Base-by-base conservation (phyloP, 2,888 invertebrate genomes). In the Penaeus monodon region DNA sequence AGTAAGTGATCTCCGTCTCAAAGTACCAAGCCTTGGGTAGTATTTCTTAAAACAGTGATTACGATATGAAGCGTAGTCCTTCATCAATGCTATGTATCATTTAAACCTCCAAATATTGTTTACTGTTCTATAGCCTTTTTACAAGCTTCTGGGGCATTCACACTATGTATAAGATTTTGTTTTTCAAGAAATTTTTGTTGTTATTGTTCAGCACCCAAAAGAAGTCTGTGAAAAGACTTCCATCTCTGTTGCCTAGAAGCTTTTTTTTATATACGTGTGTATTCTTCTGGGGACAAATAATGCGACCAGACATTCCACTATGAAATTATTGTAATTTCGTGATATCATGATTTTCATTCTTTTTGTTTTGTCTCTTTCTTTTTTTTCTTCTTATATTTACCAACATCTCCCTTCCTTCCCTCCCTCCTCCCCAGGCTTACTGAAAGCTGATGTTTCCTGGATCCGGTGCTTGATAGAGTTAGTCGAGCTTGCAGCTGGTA, bases 401-500 rank as follows among this genome's bases (percentile, higher is more conserved):
- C 57, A 20, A 17, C 57, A 57, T 57, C 57, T 57, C 57, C 57
- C 57, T 57, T 57, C 57, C 57, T 20, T 20, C 57, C 17, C 57
- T 20, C 57, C 57, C 17, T 20, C 57, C 57, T 20, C 73, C 33
- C 38, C 33, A 33, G 73, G 73, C 33, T 38, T 27, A 44, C 24
- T 77, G 77, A 49, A 44, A 77, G 77, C 77, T 49, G 27, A 44
- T 24, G 27, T 33, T 77, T 49, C 77, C 27, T 27, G 77, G 49
- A 77, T 44, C 24, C 17, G 81, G 68, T 68, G 81, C 68, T 81
- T 81, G 81, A 81, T 81, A 81, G 81, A 38, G n/a, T 68, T 68
- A 81, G 68, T 68, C 81, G 66, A 81, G 81, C 81, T 81, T 81
- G 44, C 81, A 24, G 80, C 64, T 80, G 80, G 49, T 68, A 24